Evolutionary conservation across 2,113 vertebrate species (phyloP), one percentile per base, ranked within the genome.

Genomic region (Mastomys natalensis): DNA sequence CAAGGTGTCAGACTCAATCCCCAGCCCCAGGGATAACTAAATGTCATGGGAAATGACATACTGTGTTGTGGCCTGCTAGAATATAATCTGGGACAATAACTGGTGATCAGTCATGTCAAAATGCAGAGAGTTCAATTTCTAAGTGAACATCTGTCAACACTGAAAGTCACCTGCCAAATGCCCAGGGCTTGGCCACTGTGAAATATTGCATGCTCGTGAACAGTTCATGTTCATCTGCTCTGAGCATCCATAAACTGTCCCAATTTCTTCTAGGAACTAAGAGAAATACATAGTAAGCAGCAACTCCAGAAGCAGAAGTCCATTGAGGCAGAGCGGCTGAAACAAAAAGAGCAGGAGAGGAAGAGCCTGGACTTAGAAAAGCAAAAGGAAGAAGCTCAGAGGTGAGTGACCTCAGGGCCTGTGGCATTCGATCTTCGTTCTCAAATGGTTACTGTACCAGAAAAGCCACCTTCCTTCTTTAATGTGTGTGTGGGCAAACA

Each of bases 201-300:
- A 82, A 53, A 74, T 9, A 62, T 19, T 76, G 64, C 81, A 3
- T 93, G 77, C 37, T 76, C 40, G 93, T 91, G 21, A 93, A 21
- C 26, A 7, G 45, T 55, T 84, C 13, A 7, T 31, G 72, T 13
- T 74, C 22, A 0, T 45, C 64, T 17, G 72, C 37, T 60, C 13
- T 0, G 78, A 22, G 76, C 29, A 7, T 86, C 37, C n/a, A 29
- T 22, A 40, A 82, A 55, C 26, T 70, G 95, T 96, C 73, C 97
- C 94, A 58, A 26, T 62, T 94, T 51, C 93, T 97, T 97, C 82
- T 98, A 99, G 99, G 99, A 99, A 95, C 98, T 99, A 97, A 98
- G 99, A 97, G 99, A 99, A 98, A 99, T 99, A 97, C 99, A 99
- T 96, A 99, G 97, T 97, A 99, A 99, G 77, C 99, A 99, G 97